Conservation (phyloP, 2,888 invertebrate genomes). For the Epistrophella euchroma region DNA sequence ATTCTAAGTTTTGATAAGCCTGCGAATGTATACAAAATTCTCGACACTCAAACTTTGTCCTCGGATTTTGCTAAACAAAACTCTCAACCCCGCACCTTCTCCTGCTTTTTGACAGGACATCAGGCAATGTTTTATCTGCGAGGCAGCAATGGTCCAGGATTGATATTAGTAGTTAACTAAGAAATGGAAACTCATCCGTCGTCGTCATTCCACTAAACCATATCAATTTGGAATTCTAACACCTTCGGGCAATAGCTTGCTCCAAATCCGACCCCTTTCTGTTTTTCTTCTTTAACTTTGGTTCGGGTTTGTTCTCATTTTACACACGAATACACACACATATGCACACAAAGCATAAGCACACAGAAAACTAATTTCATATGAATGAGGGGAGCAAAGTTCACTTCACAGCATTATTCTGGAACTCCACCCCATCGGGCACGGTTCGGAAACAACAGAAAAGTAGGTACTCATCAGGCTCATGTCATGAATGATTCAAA, state of each 20-base stretch:
- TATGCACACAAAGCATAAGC: neutral
- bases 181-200: constrained; percentile 41
- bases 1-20: constrained; percentile 14
- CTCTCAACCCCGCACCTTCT: neutral
- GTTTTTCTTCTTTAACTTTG: neutral
- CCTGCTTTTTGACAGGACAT: neutral
- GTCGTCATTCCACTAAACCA: constrained; percentile 42
- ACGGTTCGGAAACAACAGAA: constrained; percentile 51
- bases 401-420: constrained; percentile 37
- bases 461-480: constrained; percentile 71
- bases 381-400: constrained; percentile 66
- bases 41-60: constrained; percentile 13
- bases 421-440: neutral
- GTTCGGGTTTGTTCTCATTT: constrained; percentile 52
- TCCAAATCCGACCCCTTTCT: constrained; percentile 39
- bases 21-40: neutral
- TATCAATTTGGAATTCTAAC: constrained; percentile 61
- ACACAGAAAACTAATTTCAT: constrained; percentile 70
- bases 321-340: constrained; percentile 21
- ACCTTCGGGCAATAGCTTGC: constrained; percentile 60
- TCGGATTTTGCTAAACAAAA: neutral
- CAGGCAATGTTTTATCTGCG: constrained; percentile 32
- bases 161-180: constrained; percentile 32
- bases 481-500: constrained; percentile 76
- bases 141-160: constrained; percentile 42